Percentiles rank a stretch among this genome's conserved stretches.
These are phyloP conservation scores for Laticauda colubrina DNA, from an alignment of 2,113 vertebrate genomes.

Conservation along the genomic window DNA sequence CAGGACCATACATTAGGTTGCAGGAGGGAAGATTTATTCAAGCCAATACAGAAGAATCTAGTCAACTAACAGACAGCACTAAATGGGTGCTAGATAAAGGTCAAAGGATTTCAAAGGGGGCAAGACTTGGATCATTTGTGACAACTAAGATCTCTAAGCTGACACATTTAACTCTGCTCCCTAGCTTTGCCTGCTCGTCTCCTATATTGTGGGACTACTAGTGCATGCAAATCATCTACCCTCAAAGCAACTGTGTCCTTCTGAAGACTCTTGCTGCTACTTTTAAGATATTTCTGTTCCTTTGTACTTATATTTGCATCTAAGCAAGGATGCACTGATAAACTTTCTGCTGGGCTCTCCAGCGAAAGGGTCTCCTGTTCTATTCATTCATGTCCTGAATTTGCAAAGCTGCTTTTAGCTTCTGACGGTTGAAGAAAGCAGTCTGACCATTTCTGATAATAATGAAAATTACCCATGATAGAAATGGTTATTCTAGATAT, in stretches of 20 bases:
- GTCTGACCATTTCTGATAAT: not conserved
- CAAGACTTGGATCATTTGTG: too few species aligned
- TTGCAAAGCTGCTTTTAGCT: not conserved
- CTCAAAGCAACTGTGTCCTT: not conserved
- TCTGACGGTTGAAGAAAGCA: not conserved
- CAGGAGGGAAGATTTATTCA: too few species aligned
- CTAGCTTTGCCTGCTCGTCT: too few species aligned
- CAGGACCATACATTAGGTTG: too few species aligned
- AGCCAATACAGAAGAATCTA: too few species aligned
- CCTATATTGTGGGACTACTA: not conserved
- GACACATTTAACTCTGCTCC: too few species aligned
- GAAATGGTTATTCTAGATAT: not conserved
- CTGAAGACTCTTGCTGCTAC: not conserved
- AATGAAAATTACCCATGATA: not conserved
- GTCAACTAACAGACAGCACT: too few species aligned
- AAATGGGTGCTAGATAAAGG: too few species aligned
- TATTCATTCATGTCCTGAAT: not conserved
- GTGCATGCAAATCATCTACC: not conserved
- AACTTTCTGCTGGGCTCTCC: not conserved
- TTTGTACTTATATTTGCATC: not conserved
- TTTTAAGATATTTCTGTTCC: not conserved
- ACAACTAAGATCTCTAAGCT: too few species aligned
- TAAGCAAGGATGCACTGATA: not conserved
- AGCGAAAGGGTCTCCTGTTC: not conserved
- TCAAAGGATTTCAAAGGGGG: too few species aligned